Evolutionary conservation across 1,140 invertebrate genomes (phyloP), one percentile per base, ranked within the genome.

Genomic region (Nilaparvata lugens): DNA sequence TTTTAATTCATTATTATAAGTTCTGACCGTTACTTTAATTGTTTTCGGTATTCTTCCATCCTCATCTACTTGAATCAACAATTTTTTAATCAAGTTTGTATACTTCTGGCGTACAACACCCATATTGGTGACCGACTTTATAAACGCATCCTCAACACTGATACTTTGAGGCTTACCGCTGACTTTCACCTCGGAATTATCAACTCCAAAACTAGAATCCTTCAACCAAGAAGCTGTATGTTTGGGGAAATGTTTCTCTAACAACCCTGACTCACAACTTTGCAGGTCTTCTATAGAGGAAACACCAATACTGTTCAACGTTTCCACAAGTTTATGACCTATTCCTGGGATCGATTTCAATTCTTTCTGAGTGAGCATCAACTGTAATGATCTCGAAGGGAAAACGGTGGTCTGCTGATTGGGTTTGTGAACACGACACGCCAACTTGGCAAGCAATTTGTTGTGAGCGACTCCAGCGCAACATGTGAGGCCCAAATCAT

Each of bases 381-480:
- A 79, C 28, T 76, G 71, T 24, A 75, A 66, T 14, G 79, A 81
- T 65, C 81, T 78, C 60, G 81, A 81, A 19, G 89, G 87, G 62
- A 83, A 88, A 52, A 92, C 71, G 14, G 84, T 75, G 7, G 89
- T 92, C 69, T 93, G 90, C 65, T 89, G 81, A 72, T 91, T 86
- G 2, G 90, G 87, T 73, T 89, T 89, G 66, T 91, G 78, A 51
- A 80, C 72, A 31, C 80, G 78, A 62, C 86, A 85, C 18, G 82
- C 83, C 35, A 93, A 72, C 74, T 93, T 92, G 3, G 90, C 85
- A 65, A 92, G 71, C 52, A 92, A 69, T 74, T 93, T 93, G 70
- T 92, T 93, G 64, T 90, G 85, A 35, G 86, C 82, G 62, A 92
- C 82, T 13, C 90, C 90, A 55, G 88, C 89, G 77, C 88, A 89